Base-by-base conservation (phyloP, 2,888 invertebrate genomes). In the Eupithecia pulchellata region DNA sequence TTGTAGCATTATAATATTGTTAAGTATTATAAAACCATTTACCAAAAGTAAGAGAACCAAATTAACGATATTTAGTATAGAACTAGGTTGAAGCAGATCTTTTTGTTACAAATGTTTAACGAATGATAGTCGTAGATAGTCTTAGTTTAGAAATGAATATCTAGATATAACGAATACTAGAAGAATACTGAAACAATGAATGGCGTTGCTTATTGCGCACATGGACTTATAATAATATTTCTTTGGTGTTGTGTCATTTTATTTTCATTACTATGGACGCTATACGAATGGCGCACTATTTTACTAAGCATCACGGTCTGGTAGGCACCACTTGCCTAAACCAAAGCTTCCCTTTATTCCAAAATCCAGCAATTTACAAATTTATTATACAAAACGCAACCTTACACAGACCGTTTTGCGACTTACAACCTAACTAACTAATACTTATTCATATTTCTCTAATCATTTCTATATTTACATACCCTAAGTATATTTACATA, bases 191-290 rank as follows among this genome's bases (percentile, higher is more conserved):
- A 90, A 91, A 86, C 82, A 86, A 76, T 90, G 86, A 86, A 90
- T 89, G 91, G 91, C 90, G 85, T 88, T 84, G 86, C 84, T 84
- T 84, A 86, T 82, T 85, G 87, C 88, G 87, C 86, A 83, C 84
- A 82, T 88, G 87, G 85, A 90, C 91, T 91, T 90, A 85, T 66
- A 86, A 85, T 88, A 86, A 87, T 89, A 91, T 89, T 89, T 93
- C 93, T 93, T 93, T 93, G 93, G 93, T 93, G 93, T 92, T 91
- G 89, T 91, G 91, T 92, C 89, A 89, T 90, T 88, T 52, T 86
- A 64, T 64, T 64, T 58, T 79, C 89, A 86, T 87, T 89, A 84
- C 88, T 90, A 90, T 90, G 93, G 92, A 92, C 93, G 93, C 90
- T 91, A 91, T 89, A 86, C 80, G 82, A 86, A 84, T 86, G 91